Percentiles rank a stretch among this genome's conserved stretches.
Evolutionary conservation across 2,797 vertebrate species (phyloP).

Genomic region (Tapera naevia): DNA sequence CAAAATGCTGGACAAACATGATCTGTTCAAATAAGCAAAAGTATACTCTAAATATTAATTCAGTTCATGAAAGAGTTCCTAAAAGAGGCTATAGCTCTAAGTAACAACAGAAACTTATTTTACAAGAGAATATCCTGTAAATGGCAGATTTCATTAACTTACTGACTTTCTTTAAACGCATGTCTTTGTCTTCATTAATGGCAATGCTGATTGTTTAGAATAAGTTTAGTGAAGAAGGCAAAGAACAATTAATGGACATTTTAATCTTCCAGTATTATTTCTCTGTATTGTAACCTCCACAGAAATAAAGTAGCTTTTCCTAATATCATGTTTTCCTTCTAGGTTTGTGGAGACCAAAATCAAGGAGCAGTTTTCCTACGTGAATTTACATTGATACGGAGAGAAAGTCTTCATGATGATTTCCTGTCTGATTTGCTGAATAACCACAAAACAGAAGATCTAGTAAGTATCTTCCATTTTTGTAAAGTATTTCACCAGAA

Average conservation of each 20-base stretch:
- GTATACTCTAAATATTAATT: background rate
- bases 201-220: background rate
- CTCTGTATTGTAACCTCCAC: background rate
- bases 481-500: background rate
- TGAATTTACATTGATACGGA: conserved; percentile 91
- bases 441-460: conserved; percentile 87
- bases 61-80: background rate
- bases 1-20: background rate
- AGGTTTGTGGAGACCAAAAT: conserved; percentile 83
- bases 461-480: conserved; percentile 72
- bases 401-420: conserved; percentile 89
- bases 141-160: background rate
- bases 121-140: background rate
- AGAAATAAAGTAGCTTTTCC: background rate
- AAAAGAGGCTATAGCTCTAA: background rate
- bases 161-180: background rate
- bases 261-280: background rate
- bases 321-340: conserved; percentile 45
- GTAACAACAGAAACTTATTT: background rate
- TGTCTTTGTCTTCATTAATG: background rate
- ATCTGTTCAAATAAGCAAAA: background rate
- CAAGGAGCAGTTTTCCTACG: conserved; percentile 91
- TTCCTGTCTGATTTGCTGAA: conserved; percentile 81
- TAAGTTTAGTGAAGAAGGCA: background rate
- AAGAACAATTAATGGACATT: background rate